These are phyloP conservation scores for Psittacus erithacus DNA, from an alignment of 2,113 vertebrate genomes.

Conservation along the genomic window DNA sequence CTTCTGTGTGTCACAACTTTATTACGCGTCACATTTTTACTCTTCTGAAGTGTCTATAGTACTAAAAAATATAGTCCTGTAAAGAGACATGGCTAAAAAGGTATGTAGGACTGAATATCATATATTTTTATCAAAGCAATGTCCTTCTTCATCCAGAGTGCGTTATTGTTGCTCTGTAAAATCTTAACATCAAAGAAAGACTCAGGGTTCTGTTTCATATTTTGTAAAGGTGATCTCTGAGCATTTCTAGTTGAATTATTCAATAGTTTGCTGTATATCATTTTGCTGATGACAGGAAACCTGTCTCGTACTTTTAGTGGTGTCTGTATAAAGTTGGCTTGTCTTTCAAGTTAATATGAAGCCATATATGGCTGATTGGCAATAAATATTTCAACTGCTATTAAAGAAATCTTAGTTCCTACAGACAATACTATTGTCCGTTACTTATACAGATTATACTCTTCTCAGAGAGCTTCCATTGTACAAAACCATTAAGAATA, in stretches of 20 bases:
- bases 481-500: neutral
- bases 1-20: constrained; percentile 66
- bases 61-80: constrained; percentile 42
- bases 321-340: neutral
- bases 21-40: constrained; percentile 62
- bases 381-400: constrained; percentile 55
- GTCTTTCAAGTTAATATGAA: constrained; percentile 26
- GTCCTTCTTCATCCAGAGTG: constrained; percentile 6
- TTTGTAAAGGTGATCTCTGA: constrained; percentile 46
- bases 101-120: constrained; percentile 21
- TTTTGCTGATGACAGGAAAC: constrained; percentile 44
- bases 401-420: constrained; percentile 13
- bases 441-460: neutral
- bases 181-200: constrained; percentile 58
- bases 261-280: constrained; percentile 40
- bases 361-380: constrained; percentile 17
- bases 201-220: constrained; percentile 36
- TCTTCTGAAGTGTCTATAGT: constrained; percentile 51
- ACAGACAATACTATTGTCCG: neutral
- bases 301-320: neutral
- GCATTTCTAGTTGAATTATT: constrained; percentile 39
- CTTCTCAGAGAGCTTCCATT: neutral
- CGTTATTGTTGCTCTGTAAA: constrained; percentile 24
- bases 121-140: constrained; percentile 48
- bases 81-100: constrained; percentile 13